Percentiles rank a stretch among this genome's conserved stretches.
phyloP scores from a whole-genome alignment of 2,888 invertebrate genomes.

The Alitta virens region DNA sequence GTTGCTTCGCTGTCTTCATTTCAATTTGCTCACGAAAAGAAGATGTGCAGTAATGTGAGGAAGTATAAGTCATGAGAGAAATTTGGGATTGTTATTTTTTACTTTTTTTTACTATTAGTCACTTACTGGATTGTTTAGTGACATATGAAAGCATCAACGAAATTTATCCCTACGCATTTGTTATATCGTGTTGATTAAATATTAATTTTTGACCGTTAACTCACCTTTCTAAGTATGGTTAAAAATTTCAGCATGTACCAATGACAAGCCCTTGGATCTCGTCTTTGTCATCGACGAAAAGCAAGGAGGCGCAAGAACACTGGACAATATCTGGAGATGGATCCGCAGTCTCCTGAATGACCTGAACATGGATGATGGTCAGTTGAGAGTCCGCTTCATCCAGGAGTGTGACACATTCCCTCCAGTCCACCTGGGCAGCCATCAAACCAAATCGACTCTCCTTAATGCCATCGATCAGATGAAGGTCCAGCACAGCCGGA shows the following conservation, averaged over 20 bases:
- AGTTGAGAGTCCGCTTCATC: constrained; percentile 23
- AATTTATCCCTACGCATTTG: too few species aligned
- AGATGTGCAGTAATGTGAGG: too few species aligned
- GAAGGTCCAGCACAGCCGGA: background rate
- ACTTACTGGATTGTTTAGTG: too few species aligned
- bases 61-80: too few species aligned
- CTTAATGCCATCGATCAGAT: constrained; percentile 5
- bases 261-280: constrained; percentile 14
- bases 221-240: too few species aligned
- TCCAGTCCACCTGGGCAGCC: constrained; percentile 9
- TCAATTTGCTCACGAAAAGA: too few species aligned
- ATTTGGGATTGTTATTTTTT: too few species aligned
- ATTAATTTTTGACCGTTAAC: too few species aligned
- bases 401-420: constrained; percentile 20
- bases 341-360: constrained; percentile 18
- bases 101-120: too few species aligned
- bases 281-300: constrained; percentile 23
- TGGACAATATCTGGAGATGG: constrained; percentile 17
- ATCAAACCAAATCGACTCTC: constrained; percentile 15
- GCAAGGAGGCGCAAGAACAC: constrained; percentile 2
- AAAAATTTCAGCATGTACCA: constrained; percentile 16
- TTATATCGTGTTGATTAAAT: too few species aligned
- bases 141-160: too few species aligned
- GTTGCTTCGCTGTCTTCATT: too few species aligned
- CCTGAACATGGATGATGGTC: constrained; percentile 18